Base-by-base conservation (phyloP, 2,797 vertebrate species). In the Labeo calbasu region DNA sequence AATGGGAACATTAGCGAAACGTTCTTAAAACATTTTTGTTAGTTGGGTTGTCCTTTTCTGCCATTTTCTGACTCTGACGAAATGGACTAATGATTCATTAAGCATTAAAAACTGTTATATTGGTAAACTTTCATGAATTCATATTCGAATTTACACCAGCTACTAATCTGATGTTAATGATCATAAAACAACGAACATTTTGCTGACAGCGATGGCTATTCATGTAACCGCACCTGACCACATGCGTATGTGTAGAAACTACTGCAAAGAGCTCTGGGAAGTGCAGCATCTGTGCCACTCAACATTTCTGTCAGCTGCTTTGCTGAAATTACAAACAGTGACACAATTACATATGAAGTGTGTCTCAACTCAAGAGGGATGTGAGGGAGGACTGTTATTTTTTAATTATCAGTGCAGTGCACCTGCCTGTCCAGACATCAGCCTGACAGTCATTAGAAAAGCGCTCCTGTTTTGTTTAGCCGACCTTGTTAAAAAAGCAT, bases 381-480 rank as follows among this genome's bases (percentile, higher is more conserved):
- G 85, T 65, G 65, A 4, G 83, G 86, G 88, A 87, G 85, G 88
- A 87, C 84, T 91, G 91, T 93, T 94, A 90, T 90, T 90, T 90
- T 93, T 92, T 93, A 92, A 95, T 94, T 93, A 93, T 79, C 88
- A 17, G 50, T 61, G 21, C 2, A 50, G 28, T 21, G 72, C 92
- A 93, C 92, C 92, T 93, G 92, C 89, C 46, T 12, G 28, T 69
- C 63, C 78, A 48, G 2, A 19, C 75, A 79, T 79, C 59, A 23
- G 6, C 23, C 21, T 63, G 32, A 77, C 55, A 19, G 11, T 23
- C 68, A 48, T 59, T 73, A 83, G 46, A 40, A 61, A 28, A 23
- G 23, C 12, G 55, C 48, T 84, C 66, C 12, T 65, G 51, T 21
- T 57, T 76, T 79, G 70, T 61, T 77, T 50, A 59, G 50, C 48